phyloP scores from a whole-genome alignment of 2,113 vertebrate genomes.

The Tupaia tana region DNA sequence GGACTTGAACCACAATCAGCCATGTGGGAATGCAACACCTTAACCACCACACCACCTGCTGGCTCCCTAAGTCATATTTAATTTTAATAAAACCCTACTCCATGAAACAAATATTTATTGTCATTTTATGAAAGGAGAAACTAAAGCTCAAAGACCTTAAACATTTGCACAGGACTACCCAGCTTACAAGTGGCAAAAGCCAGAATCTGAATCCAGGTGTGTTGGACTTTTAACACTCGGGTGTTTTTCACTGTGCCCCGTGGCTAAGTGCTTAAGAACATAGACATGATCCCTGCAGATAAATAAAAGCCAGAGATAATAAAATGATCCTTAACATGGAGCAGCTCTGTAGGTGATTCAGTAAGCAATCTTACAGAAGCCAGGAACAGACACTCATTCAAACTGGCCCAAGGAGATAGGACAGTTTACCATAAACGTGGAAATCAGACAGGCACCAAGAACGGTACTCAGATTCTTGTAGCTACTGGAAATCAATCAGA shows the following conservation, averaged over 20 bases:
- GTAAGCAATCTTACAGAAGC: background rate
- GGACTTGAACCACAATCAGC: too few species aligned
- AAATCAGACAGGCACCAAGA: rapidly evolving
- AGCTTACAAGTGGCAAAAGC: background rate
- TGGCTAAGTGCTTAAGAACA: too few species aligned
- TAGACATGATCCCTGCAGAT: rapidly evolving
- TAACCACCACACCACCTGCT: too few species aligned
- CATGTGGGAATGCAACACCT: too few species aligned
- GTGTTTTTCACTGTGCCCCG: rapidly evolving
- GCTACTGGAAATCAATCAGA: background rate
- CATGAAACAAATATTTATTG: background rate
- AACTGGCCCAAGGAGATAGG: background rate
- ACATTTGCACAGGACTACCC: background rate
- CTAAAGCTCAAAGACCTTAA: background rate
- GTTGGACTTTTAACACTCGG: rapidly evolving
- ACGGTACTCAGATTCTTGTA: too few species aligned
- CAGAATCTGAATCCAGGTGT: background rate
- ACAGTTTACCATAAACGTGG: background rate
- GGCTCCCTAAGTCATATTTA: background rate
- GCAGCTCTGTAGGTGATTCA: background rate
- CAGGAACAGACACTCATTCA: background rate
- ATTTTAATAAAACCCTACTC: background rate
- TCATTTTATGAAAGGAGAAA: background rate
- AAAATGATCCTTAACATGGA: background rate
- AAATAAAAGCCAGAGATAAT: background rate